phyloP scores from a whole-genome alignment of 2,888 invertebrate genomes.

The Amphipyra berbera region DNA sequence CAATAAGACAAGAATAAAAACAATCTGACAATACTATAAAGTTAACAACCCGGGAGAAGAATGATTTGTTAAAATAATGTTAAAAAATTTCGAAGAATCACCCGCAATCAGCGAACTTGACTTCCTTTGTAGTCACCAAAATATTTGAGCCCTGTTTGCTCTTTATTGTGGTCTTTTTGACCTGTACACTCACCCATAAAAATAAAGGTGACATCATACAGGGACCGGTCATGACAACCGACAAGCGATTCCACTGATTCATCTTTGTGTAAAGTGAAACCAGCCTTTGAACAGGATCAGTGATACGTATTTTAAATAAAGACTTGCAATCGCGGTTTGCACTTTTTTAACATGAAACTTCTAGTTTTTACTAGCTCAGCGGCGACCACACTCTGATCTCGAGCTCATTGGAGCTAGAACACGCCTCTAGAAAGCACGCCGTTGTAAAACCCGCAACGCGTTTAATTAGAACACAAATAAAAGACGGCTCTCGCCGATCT shows the following conservation, averaged over 20 bases:
- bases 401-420: slow-evolving; percentile 16
- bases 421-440: slow-evolving; percentile 13
- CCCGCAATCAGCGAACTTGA: slow-evolving; percentile 7
- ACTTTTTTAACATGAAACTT: not conserved
- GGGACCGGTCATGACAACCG: slow-evolving; percentile 34
- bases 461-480: slow-evolving; percentile 52
- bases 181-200: slow-evolving; percentile 31
- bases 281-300: slow-evolving; percentile 2
- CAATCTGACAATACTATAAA: too few species aligned
- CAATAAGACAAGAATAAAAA: too few species aligned
- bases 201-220: slow-evolving; percentile 45
- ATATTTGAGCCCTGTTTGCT: slow-evolving; percentile 27
- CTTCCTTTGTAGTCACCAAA: slow-evolving; percentile 21
- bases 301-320: slow-evolving; percentile 3
- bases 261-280: slow-evolving; percentile 30
- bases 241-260: slow-evolving; percentile 27
- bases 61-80: too few species aligned
- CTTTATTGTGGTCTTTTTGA: slow-evolving; percentile 15
- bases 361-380: slow-evolving; percentile 5
- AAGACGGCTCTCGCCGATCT: slow-evolving; percentile 17
- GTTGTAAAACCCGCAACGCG: slow-evolving; percentile 28
- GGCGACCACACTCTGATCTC: slow-evolving; percentile 12
- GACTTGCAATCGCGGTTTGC: not conserved
- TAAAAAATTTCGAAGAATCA: too few species aligned
- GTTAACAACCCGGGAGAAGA: too few species aligned